These are phyloP conservation scores for Cuniculus paca DNA, from an alignment of 2,797 vertebrate species.

Conservation along the genomic window DNA sequence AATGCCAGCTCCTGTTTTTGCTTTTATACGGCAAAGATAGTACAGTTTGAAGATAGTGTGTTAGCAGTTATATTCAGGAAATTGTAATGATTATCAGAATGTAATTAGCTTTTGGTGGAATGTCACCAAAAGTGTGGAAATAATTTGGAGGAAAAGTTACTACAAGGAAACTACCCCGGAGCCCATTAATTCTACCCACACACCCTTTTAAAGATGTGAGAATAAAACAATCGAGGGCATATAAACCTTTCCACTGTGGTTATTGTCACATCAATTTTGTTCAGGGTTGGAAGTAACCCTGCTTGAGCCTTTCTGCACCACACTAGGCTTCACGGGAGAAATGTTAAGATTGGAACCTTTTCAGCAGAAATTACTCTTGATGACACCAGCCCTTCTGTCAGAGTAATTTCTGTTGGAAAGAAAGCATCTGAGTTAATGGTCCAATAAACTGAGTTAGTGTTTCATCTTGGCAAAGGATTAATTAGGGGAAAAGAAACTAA, in stretches of 20 bases:
- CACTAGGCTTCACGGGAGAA: slow-evolving; percentile 45
- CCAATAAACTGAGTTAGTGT: slow-evolving; percentile 65
- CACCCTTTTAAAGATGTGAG: slow-evolving; percentile 45
- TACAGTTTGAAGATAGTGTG: not conserved
- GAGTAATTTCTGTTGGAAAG: slow-evolving; percentile 54
- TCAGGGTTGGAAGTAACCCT: slow-evolving; percentile 55
- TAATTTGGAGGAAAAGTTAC: slow-evolving; percentile 50
- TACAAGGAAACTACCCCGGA: not conserved
- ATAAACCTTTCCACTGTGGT: slow-evolving; percentile 56
- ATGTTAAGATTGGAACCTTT: slow-evolving; percentile 62
- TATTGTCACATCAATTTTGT: slow-evolving; percentile 63
- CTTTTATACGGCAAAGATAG: slow-evolving; percentile 26
- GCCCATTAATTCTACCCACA: slow-evolving; percentile 50
- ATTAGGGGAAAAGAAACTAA: slow-evolving; percentile 65
- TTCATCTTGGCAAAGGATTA: slow-evolving; percentile 62
- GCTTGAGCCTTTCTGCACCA: slow-evolving; percentile 43
- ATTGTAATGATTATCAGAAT: slow-evolving; percentile 48
- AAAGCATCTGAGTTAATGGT: slow-evolving; percentile 68
- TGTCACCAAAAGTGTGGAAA: slow-evolving; percentile 49
- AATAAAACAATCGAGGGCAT: slow-evolving; percentile 41
- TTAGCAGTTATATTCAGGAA: slow-evolving; percentile 28
- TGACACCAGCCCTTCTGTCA: slow-evolving; percentile 66
- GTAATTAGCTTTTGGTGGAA: slow-evolving; percentile 63
- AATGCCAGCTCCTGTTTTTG: slow-evolving; percentile 49
- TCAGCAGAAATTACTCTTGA: slow-evolving; percentile 77